Evolutionary conservation across 2,113 vertebrate genomes (phyloP).

Genomic region (Oncorhynchus gorbuscha): DNA sequence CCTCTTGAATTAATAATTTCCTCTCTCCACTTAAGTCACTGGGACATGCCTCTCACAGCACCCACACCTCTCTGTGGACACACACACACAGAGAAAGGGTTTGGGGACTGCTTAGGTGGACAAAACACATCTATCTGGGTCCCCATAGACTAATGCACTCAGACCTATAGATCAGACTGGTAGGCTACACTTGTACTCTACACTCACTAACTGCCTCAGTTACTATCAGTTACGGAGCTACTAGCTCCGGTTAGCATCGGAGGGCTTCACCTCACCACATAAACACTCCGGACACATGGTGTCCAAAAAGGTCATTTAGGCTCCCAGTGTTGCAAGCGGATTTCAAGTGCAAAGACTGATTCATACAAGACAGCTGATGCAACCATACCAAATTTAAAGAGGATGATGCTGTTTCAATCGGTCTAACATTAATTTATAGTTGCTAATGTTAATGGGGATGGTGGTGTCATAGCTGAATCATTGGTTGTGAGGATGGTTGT

Average conservation of each 20-base stretch:
- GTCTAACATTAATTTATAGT: neutral
- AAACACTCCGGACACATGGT: conserved; percentile 8
- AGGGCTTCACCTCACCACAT: conserved; percentile 17
- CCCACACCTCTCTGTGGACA: conserved; percentile 6
- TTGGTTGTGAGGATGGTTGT: conserved; percentile 26
- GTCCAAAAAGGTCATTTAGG: conserved; percentile 7
- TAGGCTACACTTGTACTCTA: neutral
- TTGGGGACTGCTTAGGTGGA: conserved; percentile 17
- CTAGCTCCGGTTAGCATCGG: neutral
- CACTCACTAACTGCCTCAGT: conserved; percentile 13
- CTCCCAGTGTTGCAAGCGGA: neutral
- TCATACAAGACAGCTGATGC: conserved; percentile 7
- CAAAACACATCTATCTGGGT: conserved; percentile 34
- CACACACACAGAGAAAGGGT: conserved; percentile 7
- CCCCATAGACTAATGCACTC: conserved; percentile 21
- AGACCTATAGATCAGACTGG: conserved; percentile 23
- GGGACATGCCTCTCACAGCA: conserved; percentile 1
- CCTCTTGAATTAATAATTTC: conserved; percentile 58
- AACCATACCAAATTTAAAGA: neutral
- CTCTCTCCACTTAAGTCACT: neutral
- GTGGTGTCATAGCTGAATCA: conserved; percentile 22
- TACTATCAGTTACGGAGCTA: neutral
- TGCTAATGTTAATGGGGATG: neutral
- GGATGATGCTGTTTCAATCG: no score
- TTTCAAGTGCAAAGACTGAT: neutral